Evolutionary conservation across 2,888 invertebrate genomes (phyloP).

Genomic region (Abrostola tripartita): DNA sequence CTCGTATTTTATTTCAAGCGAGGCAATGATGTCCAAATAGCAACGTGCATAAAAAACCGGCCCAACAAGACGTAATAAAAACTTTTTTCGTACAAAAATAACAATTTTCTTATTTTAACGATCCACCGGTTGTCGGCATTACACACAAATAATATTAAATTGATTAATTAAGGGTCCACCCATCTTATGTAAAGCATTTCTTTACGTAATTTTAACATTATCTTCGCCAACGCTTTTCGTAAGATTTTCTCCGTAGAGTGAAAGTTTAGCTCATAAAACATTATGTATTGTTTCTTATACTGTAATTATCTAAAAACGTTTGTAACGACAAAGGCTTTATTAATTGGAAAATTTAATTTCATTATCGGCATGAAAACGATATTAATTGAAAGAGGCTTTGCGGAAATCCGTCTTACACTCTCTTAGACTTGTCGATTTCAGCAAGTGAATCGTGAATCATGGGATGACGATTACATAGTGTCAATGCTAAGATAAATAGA

Average conservation of each 20-base stretch:
- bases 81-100: constrained; percentile 15
- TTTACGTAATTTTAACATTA: constrained; percentile 34
- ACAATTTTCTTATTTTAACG: constrained; percentile 33
- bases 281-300: constrained; percentile 27
- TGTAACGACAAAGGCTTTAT: constrained; percentile 23
- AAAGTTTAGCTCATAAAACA: constrained; percentile 41
- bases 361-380: background rate
- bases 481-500: too few species aligned
- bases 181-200: constrained; percentile 26
- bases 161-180: constrained; percentile 34
- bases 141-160: constrained; percentile 31
- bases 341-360: constrained; percentile 15
- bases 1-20: constrained; percentile 24
- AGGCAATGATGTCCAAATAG: constrained; percentile 8
- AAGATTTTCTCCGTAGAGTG: constrained; percentile 37
- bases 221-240: constrained; percentile 21
- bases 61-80: constrained; percentile 21
- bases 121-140: constrained; percentile 22
- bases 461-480: background rate
- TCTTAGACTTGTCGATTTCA: background rate
- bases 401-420: background rate
- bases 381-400: background rate
- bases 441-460: background rate
- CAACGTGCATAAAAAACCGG: constrained; percentile 22
- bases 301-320: constrained; percentile 28